Evolutionary conservation across 2,113 vertebrate species (phyloP).

Genomic region (Bos javanicus): DNA sequence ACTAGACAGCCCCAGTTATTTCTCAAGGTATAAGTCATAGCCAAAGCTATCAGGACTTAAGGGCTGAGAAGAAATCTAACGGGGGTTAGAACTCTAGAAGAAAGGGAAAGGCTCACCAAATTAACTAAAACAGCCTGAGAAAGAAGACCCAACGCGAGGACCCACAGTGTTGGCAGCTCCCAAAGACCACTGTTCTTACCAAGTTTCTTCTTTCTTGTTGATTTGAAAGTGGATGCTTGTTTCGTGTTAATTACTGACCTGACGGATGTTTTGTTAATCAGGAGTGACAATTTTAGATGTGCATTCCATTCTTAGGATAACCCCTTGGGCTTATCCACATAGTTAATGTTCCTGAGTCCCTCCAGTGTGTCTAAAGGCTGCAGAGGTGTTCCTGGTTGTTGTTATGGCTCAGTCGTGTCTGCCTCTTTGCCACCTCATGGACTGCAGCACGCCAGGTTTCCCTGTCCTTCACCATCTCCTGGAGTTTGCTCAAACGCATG

Average conservation of each 20-base stretch:
- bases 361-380: fast-evolving
- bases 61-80: neutral
- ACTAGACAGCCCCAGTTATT: neutral
- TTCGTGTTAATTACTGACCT: neutral
- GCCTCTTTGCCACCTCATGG: neutral
- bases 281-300: neutral
- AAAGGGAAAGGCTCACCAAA: neutral
- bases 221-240: neutral
- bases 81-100: neutral
- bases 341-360: too few relatives aligned
- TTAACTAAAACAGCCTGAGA: neutral
- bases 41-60: neutral
- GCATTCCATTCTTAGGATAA: neutral
- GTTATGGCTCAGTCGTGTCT: neutral
- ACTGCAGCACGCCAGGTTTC: neutral
- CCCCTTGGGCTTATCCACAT: fast-evolving
- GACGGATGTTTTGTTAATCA: neutral
- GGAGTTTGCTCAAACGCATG: neutral
- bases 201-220: neutral
- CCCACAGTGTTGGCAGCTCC: neutral
- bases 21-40: neutral
- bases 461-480: neutral
- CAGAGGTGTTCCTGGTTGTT: neutral
- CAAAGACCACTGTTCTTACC: neutral
- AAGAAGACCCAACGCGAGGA: too few relatives aligned